Evolutionary conservation across 1,140 invertebrate species (phyloP), one percentile per base, ranked within the genome.

Genomic region (Arctopsyche grandis): DNA sequence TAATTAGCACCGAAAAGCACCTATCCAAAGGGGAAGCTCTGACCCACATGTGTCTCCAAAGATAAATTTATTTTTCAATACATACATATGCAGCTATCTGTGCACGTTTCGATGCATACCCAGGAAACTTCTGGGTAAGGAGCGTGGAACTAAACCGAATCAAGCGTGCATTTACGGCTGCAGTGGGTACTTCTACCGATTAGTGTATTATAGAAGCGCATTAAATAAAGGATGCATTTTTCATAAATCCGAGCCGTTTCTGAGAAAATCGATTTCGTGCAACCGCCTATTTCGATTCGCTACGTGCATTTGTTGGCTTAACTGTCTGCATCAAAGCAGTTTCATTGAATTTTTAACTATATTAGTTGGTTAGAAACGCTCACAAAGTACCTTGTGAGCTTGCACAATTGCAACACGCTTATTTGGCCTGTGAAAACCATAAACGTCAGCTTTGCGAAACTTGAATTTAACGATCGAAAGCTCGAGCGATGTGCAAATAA

Each of bases 201-300:
- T 38, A 38, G 29, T 38, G n/a, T n/a, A n/a, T n/a, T n/a, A 21
- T 60, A 0, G 56, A 52, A 52, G 12, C 48, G 48, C 48, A 52
- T 60, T 19, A 60, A 60, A 19, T 9, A 0, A 5, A 16, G 56
- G 56, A 60, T 60, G 56, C 14, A 60, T 60, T 60, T 60, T 60
- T 60, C 56, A 60, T 12, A 19, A 9, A 9, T 0, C 56, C 56
- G 14, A 38, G 0, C 19, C 56, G 56, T 60, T 60, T 60, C 56
- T 60, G 56, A 60, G 56, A 60, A 60, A 60, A 60, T 60, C 56
- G 56, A 60, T 60, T 60, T 60, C 56, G 19, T 16, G 56, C 56
- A 16, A 60, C 5, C 56, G 16, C 56, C 56, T 38, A 38, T 38
- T 38, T 38, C 29, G 56, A 60, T 60, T 60, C 56, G 56, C 56